Base-by-base conservation (phyloP, 2,797 vertebrate species). In the Gastrophryne carolinensis region DNA sequence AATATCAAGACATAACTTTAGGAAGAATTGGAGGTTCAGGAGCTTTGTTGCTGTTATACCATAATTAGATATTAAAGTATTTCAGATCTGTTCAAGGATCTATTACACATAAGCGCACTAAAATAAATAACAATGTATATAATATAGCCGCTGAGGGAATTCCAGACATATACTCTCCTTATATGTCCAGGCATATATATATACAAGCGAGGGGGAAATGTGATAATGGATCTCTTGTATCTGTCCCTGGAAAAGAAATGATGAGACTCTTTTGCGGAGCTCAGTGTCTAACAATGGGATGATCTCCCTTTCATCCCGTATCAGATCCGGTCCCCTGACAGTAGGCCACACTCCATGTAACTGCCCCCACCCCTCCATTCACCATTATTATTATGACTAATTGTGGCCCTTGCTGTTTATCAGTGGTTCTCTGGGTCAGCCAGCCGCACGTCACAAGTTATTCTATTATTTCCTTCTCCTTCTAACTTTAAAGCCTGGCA, bases 121-220 rank as follows among this genome's bases (percentile, higher is more conserved):
- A 61, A 70, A 76, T 76, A 76, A 76, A 76, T 70, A 41, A 21
- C 19, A 35, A 63, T 76, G 44, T 76, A 76, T 63, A 76, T 56
- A 63, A 35, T 53, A 26, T 17, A 30, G 27, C 5, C n/a, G 34
- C n/a, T 0, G 6, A 27, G 26, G 49, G 49, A 70, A 63, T 76
- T 70, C 66, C 66, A 63, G 65, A 47, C 74, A 63, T 70, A 47
- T 61, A 30, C 35, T 70, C 30, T 64, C 74, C 74, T 63, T 76
- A 76, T 70, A 76, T 56, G 66, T 70, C 39, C 66, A 19, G 35
- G 4, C 8, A 11, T 53, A 47, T 70, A 47, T 54, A 70, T 52
- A 54, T 57, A 70, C 26, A 37, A 5, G 3, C 24, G 5, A 13
- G 39, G 27, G 58, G 47, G 53, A 29, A 10, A 47, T 3, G 72